phyloP scores from a whole-genome alignment of 2,797 vertebrate genomes.

The Hafferia zeledoni region DNA sequence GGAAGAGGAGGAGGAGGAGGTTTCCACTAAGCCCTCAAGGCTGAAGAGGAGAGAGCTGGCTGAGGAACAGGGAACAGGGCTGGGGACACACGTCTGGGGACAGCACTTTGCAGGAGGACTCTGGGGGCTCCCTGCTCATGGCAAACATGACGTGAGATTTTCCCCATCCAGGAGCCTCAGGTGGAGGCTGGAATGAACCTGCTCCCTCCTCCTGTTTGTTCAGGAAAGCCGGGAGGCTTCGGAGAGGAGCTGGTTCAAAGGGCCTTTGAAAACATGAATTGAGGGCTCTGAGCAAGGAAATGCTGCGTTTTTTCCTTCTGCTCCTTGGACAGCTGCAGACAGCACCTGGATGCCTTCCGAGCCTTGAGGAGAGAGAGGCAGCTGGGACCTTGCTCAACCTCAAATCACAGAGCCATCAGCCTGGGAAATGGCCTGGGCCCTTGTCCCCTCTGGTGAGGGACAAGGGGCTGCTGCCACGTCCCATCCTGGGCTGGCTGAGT shows the following conservation, averaged over 20 bases:
- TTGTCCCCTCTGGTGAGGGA: not conserved
- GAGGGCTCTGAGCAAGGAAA: conserved; percentile 52
- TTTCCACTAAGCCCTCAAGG: not conserved
- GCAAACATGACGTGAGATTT: not conserved
- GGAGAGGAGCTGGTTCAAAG: not conserved
- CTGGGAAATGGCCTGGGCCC: not conserved
- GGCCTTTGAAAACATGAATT: conserved; percentile 61
- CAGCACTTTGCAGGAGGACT: not conserved
- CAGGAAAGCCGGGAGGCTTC: conserved; percentile 11
- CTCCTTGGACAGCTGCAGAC: conserved; percentile 40
- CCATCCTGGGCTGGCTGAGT: not conserved
- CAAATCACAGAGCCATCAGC: not conserved
- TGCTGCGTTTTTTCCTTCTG: not conserved
- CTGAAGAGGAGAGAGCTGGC: not conserved
- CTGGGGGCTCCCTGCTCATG: not conserved
- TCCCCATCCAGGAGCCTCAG: conserved; percentile 18
- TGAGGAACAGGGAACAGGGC: not conserved
- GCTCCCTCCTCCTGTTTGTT: conserved; percentile 42
- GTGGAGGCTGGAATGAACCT: conserved; percentile 1
- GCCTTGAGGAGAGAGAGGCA: not conserved
- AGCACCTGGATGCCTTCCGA: not conserved
- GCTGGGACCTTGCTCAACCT: not conserved
- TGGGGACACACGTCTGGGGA: not conserved
- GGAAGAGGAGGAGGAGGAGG: not conserved
- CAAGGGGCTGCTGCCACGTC: not conserved